Base-by-base conservation (phyloP, 2,888 invertebrate genomes). In the Bembecia ichneumoniformis region DNA sequence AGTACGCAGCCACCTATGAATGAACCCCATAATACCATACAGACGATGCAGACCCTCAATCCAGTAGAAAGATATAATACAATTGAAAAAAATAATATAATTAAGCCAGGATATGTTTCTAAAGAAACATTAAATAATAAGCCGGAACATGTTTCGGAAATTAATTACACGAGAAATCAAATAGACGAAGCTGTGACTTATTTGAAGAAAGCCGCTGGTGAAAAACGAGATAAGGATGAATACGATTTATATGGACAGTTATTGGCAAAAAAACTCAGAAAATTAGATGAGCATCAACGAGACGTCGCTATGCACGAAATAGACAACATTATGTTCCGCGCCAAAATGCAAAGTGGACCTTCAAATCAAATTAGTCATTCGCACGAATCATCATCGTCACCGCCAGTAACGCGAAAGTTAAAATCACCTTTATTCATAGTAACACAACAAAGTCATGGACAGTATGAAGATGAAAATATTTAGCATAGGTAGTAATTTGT, bases 221-320 rank as follows among this genome's bases (percentile, higher is more conserved):
- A 69, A 9, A 67, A 63, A 40, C 61, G 56, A 47, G 73, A 73
- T 35, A 63, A 66, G 51, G 86, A 87, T 35, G 86, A 87, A 54
- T 86, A 77, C 20, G 84, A 84, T 15, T 56, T 86, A 1, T 87
- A 79, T 34, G 80, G 77, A 1, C 78, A 78, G 58, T 62, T 87
- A 7, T 58, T 87, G 47, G 84, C 81, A 1, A 86, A 78, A 52
- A 87, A 86, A 57, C 57, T 87, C 46, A 72, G 76, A 53, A 83
- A 78, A 56, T 55, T 87, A 43, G 77, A 83, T 45, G 86, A 84
- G 58, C 70, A 72, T 34, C 78, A 84, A 52, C 69, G 87, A 3
- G 84, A 87, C 54, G 56, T 78, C 14, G 78, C 80, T 3, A 84
- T 86, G 84, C 82, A 86, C 49, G 83, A 87, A 51, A 83, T 87